Base-by-base conservation (phyloP, 2,113 vertebrate genomes). In the Phoxinus phoxinus region DNA sequence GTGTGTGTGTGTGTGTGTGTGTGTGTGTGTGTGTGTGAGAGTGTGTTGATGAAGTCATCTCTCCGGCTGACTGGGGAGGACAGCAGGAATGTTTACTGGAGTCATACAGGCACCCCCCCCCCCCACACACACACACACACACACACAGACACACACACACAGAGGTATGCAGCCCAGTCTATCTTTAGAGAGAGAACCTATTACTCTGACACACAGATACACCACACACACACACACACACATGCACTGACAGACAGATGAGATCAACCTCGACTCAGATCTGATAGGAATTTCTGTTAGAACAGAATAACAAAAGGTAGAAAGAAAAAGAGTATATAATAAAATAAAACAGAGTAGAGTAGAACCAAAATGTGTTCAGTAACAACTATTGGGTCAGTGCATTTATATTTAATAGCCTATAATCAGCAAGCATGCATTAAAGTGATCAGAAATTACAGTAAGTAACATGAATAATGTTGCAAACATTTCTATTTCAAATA, bases 1-100 rank as follows among this genome's bases (percentile, higher is more conserved):
- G n/a, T 75, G 73, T 75, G 44, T 46, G n/a, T 75, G 73, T 51
- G 44, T 51, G 72, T 48, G 72, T 74, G 72, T 51, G 44, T 56
- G 73, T 30, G 73, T 51, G 73, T 79, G 17, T 25, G 76, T 51
- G 27, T 19, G 59, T 10, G 59, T 19, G 44, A 19, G 58, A 30
- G 79, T n/a, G 65, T 53, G 65, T 53, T 72, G 46, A 83, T 83
- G 81, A 83, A 83, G 76, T 56, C 84, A 41, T 71, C 84, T 72
- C 56, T 61, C 56, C n/a, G 41, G 76, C 56, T 80, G 51, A 78
- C 65, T 72, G 76, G 27, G 46, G 65, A 71, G 65, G 81, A 83
- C 81, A 82, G 80, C 25, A 82, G 80, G 80, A 82, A 82, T 82
- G 80, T 82, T 81, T 69, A 82, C 80, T 82, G 80, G 80, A 82